A percentile compares a stretch with the other conserved stretches of the same genome.
These are phyloP conservation scores for Chionis minor DNA, from an alignment of 2,113 vertebrate genomes.

Conservation along the genomic window DNA sequence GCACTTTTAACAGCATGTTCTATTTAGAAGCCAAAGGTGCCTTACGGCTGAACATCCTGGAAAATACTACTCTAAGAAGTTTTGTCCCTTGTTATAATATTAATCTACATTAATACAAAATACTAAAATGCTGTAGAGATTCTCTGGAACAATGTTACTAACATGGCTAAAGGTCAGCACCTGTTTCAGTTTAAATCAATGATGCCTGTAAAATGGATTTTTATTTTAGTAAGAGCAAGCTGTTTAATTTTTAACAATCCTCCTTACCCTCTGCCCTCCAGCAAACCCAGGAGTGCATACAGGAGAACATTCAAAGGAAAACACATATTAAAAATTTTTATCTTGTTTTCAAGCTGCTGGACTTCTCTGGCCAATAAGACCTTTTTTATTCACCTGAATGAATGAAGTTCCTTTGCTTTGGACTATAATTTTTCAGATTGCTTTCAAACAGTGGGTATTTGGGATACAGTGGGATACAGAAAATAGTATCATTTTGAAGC, in stretches of 20 bases:
- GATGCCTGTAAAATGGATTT: background rate
- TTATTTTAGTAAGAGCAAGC: constrained; percentile 1
- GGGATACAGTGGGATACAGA: background rate
- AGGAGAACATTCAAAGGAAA: background rate
- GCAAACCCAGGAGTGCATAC: background rate
- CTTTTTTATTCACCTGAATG: background rate
- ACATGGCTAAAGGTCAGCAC: background rate
- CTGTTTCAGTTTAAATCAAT: background rate
- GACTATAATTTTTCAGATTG: background rate
- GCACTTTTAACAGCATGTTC: background rate
- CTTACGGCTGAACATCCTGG: background rate
- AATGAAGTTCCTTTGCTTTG: background rate
- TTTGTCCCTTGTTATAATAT: background rate
- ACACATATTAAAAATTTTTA: background rate
- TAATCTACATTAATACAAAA: background rate
- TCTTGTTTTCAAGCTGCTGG: background rate
- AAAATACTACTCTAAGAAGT: background rate
- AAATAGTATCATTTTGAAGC: background rate
- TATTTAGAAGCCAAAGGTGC: background rate
- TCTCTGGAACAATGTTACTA: background rate
- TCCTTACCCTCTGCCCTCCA: background rate
- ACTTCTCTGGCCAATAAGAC: background rate
- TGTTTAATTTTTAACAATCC: constrained; percentile 14
- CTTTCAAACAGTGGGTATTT: background rate
- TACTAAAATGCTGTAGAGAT: background rate